Evolutionary conservation across 1,140 invertebrate genomes (phyloP), one percentile per base, ranked within the genome.

Genomic region (Stegodyphus mimosarum): DNA sequence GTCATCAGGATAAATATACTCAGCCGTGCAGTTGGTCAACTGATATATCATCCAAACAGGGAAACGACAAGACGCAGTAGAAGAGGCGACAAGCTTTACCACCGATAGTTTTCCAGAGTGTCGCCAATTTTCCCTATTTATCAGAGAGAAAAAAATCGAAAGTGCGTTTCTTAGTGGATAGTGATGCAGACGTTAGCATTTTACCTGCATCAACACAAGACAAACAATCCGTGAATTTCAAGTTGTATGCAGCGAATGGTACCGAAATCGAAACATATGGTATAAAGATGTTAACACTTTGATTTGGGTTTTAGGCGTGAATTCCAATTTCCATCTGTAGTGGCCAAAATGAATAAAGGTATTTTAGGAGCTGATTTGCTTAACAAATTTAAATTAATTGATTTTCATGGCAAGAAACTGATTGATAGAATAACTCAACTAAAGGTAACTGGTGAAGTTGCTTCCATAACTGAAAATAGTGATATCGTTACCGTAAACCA

Each of bases 361-460:
- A 77, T 77, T 55, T 60, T 77, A 67, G 75, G 75, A 10, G 55
- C 75, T n/a, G 75, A 77, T 67, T 77, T 77, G 2, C 48, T 77
- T 63, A 63, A 77, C 15, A 77, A 60, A 60, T 77, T 72, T 72
- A 72, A 72, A 10, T 72, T 72, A 33, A 72, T 72, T 49, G 17
- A 72, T 72, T 13, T 72, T 1, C 18, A 49, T 7, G 49, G 49
- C 48, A 11, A 51, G 11, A 72, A 51, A 72, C 50, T 72, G 17
- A 50, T 72, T 51, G 70, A 72, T 72, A 6, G 70, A 10, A 3
- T 72, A 72, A 72, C 48, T 72, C 18, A 33, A 72, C 70, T 52
- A 50, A 72, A 17, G 9, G 17, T 72, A 11, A 72, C 11, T 49
- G 50, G 48, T 17, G 48, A 72, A 72, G 49, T 72, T 72, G 17